phyloP scores from a whole-genome alignment of 2,888 invertebrate species.

The Apodemia duryi region DNA sequence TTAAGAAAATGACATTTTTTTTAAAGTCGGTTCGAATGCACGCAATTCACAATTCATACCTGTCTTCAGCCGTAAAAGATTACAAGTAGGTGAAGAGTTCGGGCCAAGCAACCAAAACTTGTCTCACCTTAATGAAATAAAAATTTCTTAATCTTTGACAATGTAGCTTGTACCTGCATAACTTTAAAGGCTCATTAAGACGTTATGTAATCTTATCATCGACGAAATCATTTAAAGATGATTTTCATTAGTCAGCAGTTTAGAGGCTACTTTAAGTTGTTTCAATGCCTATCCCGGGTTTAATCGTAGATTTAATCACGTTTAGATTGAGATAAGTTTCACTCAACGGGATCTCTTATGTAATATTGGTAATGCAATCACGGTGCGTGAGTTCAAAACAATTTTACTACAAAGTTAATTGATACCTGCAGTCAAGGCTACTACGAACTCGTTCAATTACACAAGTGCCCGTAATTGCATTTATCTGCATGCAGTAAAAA shows the following conservation, averaged over 20 bases:
- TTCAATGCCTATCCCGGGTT: neutral
- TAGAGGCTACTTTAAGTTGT: constrained; percentile 1
- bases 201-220: neutral
- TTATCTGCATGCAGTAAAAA: no score
- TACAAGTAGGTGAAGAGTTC: neutral
- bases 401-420: neutral
- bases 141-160: constrained; percentile 1
- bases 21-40: no score
- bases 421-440: no score
- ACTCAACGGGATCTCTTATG: neutral
- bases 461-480: no score
- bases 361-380: constrained; percentile 3
- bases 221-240: neutral
- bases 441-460: no score
- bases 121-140: neutral
- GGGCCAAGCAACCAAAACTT: neutral
- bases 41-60: no score
- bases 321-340: constrained; percentile 5
- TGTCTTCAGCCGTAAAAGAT: no score
- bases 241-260: neutral
- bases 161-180: neutral
- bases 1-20: no score
- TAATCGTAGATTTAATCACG: neutral
- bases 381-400: neutral
- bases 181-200: constrained; percentile 1